Evolutionary conservation across 35 echinoderm and acorn worm genomes (phyloP).

Genomic region (Apostichopus parvimensis): DNA sequence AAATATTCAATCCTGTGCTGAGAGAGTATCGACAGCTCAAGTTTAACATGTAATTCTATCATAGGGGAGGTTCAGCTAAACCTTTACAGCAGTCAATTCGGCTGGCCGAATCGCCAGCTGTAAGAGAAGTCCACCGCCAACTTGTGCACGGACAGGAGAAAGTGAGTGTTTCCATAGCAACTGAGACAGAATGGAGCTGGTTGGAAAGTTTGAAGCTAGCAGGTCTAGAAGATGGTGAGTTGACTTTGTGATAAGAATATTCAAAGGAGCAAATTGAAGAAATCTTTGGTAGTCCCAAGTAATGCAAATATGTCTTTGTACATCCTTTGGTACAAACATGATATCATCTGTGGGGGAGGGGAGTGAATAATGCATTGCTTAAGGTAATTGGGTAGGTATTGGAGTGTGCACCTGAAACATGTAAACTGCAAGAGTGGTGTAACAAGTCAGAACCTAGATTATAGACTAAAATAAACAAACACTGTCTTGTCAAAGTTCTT

Average conservation of each 20-base stretch:
- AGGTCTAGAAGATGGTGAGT: conserved; percentile 60
- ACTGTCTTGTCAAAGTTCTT: too few relatives aligned
- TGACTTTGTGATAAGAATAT: background rate
- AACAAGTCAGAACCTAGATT: too few relatives aligned
- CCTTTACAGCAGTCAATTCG: background rate
- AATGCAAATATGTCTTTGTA: conserved; percentile 7
- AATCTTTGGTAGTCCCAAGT: background rate
- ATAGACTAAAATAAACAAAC: too few relatives aligned
- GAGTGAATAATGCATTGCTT: too few relatives aligned
- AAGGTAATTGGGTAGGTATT: too few relatives aligned
- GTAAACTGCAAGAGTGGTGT: too few relatives aligned
- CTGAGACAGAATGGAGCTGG: conserved; percentile 99
- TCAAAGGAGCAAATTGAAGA: background rate
- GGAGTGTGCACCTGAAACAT: too few relatives aligned
- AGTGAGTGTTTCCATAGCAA: conserved; percentile 80
- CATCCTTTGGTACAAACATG: too few relatives aligned
- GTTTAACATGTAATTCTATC: conserved; percentile 19
- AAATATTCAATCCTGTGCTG: too few relatives aligned
- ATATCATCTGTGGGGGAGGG: too few relatives aligned
- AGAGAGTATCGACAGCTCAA: too few relatives aligned
- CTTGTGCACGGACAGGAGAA: conserved; percentile 69
- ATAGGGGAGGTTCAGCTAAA: conserved; percentile 1
- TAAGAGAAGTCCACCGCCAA: conserved; percentile 56
- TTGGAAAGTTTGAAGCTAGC: conserved; percentile 78
- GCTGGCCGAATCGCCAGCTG: conserved; percentile 62